phyloP scores from a whole-genome alignment of 2,888 invertebrate species.

The Chironomus tentans region DNA sequence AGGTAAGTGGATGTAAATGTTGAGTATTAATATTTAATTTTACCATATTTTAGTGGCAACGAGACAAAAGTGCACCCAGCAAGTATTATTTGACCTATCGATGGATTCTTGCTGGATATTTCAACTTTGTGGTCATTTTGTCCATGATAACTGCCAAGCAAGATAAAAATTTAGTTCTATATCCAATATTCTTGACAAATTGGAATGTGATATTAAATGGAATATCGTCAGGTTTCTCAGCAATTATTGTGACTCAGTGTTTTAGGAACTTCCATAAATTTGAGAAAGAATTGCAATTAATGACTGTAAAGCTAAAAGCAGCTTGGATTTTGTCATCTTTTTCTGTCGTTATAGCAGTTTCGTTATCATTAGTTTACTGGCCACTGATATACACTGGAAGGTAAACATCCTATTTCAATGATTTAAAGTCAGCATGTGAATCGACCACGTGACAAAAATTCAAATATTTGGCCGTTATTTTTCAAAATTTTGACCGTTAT shows the following conservation, averaged over 20 bases:
- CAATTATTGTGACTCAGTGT: slow-evolving; percentile 37
- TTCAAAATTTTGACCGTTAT: too few relatives aligned
- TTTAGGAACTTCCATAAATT: background rate
- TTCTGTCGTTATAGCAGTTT: slow-evolving; percentile 55
- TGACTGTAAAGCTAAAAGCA: slow-evolving; percentile 41
- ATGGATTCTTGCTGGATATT: slow-evolving; percentile 39
- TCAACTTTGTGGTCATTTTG: slow-evolving; percentile 36
- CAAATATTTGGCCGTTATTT: too few relatives aligned
- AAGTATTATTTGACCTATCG: slow-evolving; percentile 38
- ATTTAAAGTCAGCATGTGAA: too few relatives aligned
- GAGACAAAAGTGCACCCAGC: slow-evolving; percentile 30
- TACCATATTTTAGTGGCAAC: slow-evolving; percentile 31
- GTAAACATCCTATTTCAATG: background rate
- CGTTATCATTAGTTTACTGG: slow-evolving; percentile 70
- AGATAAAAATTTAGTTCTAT: slow-evolving; percentile 30
- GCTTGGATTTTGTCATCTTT: slow-evolving; percentile 66
- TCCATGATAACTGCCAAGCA: slow-evolving; percentile 33
- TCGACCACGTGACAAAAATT: too few relatives aligned
- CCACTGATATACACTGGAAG: slow-evolving; percentile 39
- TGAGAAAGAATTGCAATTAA: slow-evolving; percentile 35
- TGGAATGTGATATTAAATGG: slow-evolving; percentile 42
- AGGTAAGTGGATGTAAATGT: slow-evolving; percentile 33
- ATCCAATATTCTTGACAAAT: slow-evolving; percentile 41
- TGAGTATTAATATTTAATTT: background rate
- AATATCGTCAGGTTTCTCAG: slow-evolving; percentile 38